These are phyloP conservation scores for Sitta carolinensis DNA, from an alignment of 2,797 vertebrate genomes.

Conservation along the genomic window DNA sequence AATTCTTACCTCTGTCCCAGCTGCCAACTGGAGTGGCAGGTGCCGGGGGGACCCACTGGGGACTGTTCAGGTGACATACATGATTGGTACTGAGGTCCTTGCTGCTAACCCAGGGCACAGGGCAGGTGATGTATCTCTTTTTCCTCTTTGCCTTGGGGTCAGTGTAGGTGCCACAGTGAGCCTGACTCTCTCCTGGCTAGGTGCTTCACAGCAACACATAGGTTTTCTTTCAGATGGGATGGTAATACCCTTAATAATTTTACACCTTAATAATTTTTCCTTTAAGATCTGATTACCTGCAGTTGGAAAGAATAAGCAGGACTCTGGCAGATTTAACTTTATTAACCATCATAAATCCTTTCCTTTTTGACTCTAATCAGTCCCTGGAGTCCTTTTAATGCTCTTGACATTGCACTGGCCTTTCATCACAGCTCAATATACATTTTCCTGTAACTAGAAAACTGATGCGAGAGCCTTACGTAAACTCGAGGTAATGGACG, in stretches of 20 bases:
- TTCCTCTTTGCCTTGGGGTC: not conserved
- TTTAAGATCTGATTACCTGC: conserved; percentile 11
- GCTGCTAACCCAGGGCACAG: not conserved
- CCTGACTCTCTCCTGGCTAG: not conserved
- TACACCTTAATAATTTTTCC: not conserved
- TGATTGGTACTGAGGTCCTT: not conserved
- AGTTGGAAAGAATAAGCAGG: conserved; percentile 14
- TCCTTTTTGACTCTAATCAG: conserved; percentile 47
- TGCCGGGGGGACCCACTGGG: not conserved
- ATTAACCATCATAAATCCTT: conserved; percentile 60
- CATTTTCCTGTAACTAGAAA: conserved; percentile 45
- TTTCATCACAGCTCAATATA: conserved; percentile 55
- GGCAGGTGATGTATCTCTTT: not conserved
- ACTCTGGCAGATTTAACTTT: conserved; percentile 32
- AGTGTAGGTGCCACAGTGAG: rapidly evolving
- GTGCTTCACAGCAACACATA: not conserved
- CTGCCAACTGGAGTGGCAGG: rapidly evolving
- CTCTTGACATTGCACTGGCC: conserved; percentile 38
- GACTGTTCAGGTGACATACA: rapidly evolving
- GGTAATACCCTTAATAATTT: not conserved
- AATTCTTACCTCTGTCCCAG: not conserved
- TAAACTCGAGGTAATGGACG: not conserved
- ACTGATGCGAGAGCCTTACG: not conserved
- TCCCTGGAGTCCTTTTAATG: conserved; percentile 49
- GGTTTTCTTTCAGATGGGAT: not conserved